Conservation (phyloP, 2,113 vertebrate species). For the Actinemys pallida region DNA sequence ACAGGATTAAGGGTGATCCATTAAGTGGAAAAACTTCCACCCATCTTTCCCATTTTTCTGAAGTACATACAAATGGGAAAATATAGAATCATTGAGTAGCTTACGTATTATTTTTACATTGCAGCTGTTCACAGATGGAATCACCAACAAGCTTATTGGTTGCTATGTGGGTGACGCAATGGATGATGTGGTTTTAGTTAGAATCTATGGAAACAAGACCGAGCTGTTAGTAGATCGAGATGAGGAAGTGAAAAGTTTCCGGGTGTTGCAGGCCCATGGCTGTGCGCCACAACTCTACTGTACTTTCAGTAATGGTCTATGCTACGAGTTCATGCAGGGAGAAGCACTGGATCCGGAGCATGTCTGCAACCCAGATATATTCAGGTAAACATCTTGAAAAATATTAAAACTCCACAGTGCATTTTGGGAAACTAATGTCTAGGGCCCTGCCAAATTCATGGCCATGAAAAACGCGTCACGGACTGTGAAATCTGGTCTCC, state of each 20-base stretch:
- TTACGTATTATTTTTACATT: background rate
- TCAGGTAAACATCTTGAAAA: slow-evolving; percentile 80
- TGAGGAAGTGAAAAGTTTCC: slow-evolving; percentile 97
- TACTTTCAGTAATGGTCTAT: slow-evolving; percentile 97
- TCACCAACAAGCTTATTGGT: slow-evolving; percentile 97
- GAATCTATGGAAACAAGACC: slow-evolving; percentile 97
- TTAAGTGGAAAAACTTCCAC: background rate
- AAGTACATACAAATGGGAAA: accelerated
- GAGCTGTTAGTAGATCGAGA: slow-evolving; percentile 95
- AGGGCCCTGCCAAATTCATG: too few species aligned
- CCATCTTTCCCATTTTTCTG: background rate
- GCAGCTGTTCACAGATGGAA: slow-evolving; percentile 96
- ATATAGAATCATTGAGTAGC: background rate
- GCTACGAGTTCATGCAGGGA: slow-evolving; percentile 97
- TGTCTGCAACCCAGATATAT: slow-evolving; percentile 90
- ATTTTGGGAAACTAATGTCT: background rate
- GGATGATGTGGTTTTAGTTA: slow-evolving; percentile 93
- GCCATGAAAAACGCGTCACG: too few species aligned
- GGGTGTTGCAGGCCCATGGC: slow-evolving; percentile 91
- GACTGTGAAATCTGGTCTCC: too few species aligned
- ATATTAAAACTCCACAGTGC: background rate
- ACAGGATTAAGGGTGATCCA: background rate
- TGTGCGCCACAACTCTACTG: slow-evolving; percentile 96
- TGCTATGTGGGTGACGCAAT: slow-evolving; percentile 88
- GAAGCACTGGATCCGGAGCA: slow-evolving; percentile 92